Percentiles rank a stretch among this genome's conserved stretches.
Evolutionary conservation across 2,113 vertebrate species (phyloP).

Genomic region (Terrapene triunguis): DNA sequence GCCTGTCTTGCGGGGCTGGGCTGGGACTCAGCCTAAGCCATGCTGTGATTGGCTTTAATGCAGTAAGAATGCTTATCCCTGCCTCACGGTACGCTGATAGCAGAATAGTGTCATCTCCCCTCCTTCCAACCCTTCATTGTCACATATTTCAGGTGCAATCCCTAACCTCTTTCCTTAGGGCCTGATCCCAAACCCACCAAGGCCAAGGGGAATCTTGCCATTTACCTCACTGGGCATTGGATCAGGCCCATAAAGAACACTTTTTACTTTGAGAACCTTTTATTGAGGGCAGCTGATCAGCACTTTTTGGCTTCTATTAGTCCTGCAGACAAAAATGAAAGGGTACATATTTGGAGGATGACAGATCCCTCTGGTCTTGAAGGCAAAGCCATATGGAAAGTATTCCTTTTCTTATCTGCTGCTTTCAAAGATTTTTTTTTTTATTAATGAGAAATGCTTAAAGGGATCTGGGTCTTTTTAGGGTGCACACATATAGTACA

Average conservation of each 20-base stretch:
- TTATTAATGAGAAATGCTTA: background rate
- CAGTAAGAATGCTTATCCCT: background rate
- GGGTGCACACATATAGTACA: background rate
- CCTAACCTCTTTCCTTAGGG: background rate
- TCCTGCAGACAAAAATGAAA: background rate
- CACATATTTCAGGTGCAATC: background rate
- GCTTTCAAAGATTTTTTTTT: background rate
- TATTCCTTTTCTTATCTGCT: background rate
- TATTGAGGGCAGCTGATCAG: background rate
- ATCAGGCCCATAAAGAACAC: rapidly evolving
- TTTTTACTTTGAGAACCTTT: rapidly evolving
- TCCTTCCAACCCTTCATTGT: background rate
- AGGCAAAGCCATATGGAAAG: background rate
- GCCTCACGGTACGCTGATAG: background rate
- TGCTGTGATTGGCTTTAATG: background rate
- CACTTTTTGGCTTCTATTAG: background rate
- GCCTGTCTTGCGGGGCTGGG: no score
- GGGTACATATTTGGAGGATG: background rate
- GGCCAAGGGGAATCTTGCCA: background rate
- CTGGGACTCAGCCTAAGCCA: background rate
- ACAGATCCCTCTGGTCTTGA: background rate
- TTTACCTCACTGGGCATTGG: background rate
- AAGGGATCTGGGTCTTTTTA: background rate
- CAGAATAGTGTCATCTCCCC: background rate
- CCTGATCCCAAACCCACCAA: background rate